phyloP scores from a whole-genome alignment of 2,797 vertebrate genomes.

The Peromyscus nudipes region DNA sequence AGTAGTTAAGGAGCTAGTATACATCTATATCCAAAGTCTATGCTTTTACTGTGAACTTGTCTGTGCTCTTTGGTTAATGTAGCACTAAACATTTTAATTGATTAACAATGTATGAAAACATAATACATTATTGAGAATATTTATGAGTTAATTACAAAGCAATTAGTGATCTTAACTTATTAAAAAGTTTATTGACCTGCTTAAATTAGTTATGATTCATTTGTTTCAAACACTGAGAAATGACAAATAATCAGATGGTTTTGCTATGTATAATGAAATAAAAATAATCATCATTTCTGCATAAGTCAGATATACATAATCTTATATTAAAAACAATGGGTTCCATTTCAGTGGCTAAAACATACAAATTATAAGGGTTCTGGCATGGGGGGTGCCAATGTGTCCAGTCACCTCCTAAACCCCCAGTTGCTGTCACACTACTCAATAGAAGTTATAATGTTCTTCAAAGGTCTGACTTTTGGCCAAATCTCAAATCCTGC shows the following conservation, averaged over 20 bases:
- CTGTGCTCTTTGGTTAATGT: background rate
- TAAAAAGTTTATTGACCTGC: background rate
- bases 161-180: constrained; percentile 32
- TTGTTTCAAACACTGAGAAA: constrained; percentile 13
- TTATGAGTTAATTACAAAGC: constrained; percentile 54
- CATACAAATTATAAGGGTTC: constrained; percentile 20
- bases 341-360: constrained; percentile 27
- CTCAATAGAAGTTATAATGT: constrained; percentile 14
- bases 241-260: background rate
- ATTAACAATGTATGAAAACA: constrained; percentile 10
- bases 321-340: background rate
- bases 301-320: background rate
- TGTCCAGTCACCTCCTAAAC: background rate
- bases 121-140: background rate
- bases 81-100: constrained; percentile 39
- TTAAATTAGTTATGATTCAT: background rate
- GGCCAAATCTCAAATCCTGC: background rate
- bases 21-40: background rate
- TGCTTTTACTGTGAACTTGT: constrained; percentile 26
- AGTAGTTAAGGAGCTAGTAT: background rate
- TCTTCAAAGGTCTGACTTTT: constrained; percentile 19
- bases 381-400: background rate
- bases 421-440: background rate
- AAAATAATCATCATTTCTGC: constrained; percentile 4
- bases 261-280: background rate